Evolutionary conservation across 2,113 vertebrate species (phyloP).

Genomic region (Neodon shergylaensis): DNA sequence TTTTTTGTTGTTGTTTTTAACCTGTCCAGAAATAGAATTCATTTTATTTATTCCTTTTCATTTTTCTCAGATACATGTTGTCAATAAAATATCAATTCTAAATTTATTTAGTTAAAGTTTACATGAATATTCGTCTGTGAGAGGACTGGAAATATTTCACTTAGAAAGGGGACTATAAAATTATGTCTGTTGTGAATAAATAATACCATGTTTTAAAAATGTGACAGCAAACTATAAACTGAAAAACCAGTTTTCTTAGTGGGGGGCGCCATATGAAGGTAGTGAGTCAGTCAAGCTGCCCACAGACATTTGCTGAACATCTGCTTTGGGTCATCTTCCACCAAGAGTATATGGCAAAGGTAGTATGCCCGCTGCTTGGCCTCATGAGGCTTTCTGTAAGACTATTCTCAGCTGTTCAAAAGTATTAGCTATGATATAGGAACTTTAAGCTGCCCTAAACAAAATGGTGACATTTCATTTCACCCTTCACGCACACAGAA

Average conservation of each 20-base stretch:
- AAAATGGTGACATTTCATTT: not conserved
- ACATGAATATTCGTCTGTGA: conserved; percentile 13
- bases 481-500: not conserved
- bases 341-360: not conserved
- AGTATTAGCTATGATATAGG: not conserved
- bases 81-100: conserved; percentile 44
- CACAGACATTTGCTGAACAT: conserved; percentile 58
- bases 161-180: conserved; percentile 13
- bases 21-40: not conserved
- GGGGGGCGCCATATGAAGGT: conserved; percentile 55
- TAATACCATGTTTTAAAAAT: conserved; percentile 64
- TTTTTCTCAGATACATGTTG: conserved; percentile 6
- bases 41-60: conserved; percentile 49
- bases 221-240: conserved; percentile 63
- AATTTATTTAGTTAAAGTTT: conserved; percentile 54
- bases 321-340: not conserved
- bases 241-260: conserved; percentile 49
- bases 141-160: conserved; percentile 23
- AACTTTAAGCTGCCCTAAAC: not conserved
- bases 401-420: not conserved
- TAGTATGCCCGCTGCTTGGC: not conserved
- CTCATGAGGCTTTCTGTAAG: not conserved
- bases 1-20: conserved; percentile 6
- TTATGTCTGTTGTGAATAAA: conserved; percentile 65
- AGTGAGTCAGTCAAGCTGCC: conserved; percentile 46